Evolutionary conservation across 2,888 invertebrate species (phyloP), one percentile per base, ranked within the genome.

Genomic region (Acronicta aceris): DNA sequence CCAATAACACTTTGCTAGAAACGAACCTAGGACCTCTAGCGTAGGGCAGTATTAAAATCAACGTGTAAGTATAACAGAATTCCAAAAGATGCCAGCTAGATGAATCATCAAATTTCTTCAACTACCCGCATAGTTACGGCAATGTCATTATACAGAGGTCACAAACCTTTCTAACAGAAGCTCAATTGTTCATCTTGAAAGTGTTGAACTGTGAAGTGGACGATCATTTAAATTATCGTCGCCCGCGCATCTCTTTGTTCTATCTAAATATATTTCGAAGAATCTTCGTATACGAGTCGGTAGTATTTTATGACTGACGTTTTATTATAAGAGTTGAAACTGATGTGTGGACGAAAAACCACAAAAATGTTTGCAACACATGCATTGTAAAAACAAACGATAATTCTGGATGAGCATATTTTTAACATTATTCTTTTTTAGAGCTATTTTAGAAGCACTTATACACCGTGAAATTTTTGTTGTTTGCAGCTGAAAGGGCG

Each of bases 281-380:
- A 38, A 40, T 38, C 53, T 40, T 33, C 15, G 25, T 40, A 21
- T 21, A 5, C 21, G 7, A 25, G n/a, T n/a, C n/a, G n/a, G n/a
- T n/a, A n/a, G 51, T n/a, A 21, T 21, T 68, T 67, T 66, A 72
- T 59, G 46, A 12, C 45, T 15, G 45, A 50, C 33, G 25, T 68
- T 59, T 45, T 27, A 50, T 42, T 49, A 45, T 71, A 27, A 25
- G 45, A 57, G 21, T 43, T 45, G 30, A 51, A 70, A 36, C 41
- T 42, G 21, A 36, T 17, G 51, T 51, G 16, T 41, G 17, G 13
- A 16, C 10, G 43, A 8, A 46, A 48, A 27, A 52, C 72, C 72
- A 43, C 66, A 65, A 65, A 64, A 58, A 40, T 66, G 57, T 71
- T 65, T 49, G 71, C 57, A 55, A 36, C 43, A 27, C 33, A 6